Evolutionary conservation across 2,113 vertebrate genomes (phyloP).

Genomic region (Pao palembangensis): DNA sequence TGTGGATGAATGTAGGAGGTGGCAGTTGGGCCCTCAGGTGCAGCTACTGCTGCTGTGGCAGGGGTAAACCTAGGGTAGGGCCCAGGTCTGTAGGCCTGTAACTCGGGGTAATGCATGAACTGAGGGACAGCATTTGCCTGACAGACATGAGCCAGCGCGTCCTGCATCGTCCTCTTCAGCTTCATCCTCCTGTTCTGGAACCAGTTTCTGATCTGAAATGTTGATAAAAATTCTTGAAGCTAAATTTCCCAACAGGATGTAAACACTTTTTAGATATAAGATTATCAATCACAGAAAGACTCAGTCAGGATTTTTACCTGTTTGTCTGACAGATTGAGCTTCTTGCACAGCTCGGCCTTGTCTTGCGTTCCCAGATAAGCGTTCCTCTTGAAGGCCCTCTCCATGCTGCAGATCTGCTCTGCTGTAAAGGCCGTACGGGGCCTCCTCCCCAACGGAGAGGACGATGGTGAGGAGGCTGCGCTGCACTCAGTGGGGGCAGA

Average conservation of each 20-base stretch:
- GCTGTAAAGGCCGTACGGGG: slow-evolving; percentile 77
- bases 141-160: slow-evolving; percentile 75
- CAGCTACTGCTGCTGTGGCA: background rate
- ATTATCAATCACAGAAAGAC: background rate
- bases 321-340: slow-evolving; percentile 75
- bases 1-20: slow-evolving; percentile 51
- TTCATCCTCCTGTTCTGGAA: slow-evolving; percentile 89
- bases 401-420: slow-evolving; percentile 75
- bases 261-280: too few relatives aligned
- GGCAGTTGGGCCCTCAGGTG: slow-evolving; percentile 33
- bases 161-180: slow-evolving; percentile 82
- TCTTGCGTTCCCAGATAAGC: slow-evolving; percentile 76
- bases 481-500: background rate
- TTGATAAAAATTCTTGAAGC: background rate
- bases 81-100: slow-evolving; percentile 62
- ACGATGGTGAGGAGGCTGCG: slow-evolving; percentile 14
- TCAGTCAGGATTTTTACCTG: slow-evolving; percentile 60
- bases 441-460: slow-evolving; percentile 57
- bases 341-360: slow-evolving; percentile 75
- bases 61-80: slow-evolving; percentile 63
- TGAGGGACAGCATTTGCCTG: slow-evolving; percentile 67
- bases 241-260: background rate
- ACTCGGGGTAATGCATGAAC: slow-evolving; percentile 68
- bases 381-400: slow-evolving; percentile 74
- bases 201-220: slow-evolving; percentile 85